Evolutionary conservation across 2,888 invertebrate genomes (phyloP), one percentile per base, ranked within the genome.

Genomic region (Rhaphigaster nebulosa): DNA sequence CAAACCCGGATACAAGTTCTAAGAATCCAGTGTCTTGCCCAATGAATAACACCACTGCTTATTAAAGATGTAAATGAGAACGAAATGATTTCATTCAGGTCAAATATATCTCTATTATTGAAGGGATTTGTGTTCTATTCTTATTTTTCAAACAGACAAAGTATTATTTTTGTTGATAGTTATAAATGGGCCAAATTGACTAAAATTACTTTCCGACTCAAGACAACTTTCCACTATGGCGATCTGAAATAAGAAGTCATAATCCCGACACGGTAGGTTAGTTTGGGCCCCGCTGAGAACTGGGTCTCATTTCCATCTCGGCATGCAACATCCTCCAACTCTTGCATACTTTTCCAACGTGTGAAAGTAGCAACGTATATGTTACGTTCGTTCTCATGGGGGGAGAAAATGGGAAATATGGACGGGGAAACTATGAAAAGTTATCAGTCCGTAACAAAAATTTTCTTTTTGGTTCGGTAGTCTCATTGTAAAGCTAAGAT

Each of bases 391-490:
- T 34, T 76, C 70, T 76, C 70, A 38, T 29, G 34, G 1, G 23
- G 70, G 38, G 70, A 76, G 70, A 76, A 76, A 76, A 76, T 76
- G 70, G 38, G 23, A 76, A 76, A 76, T 20, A 76, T 76, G 70
- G 70, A 38, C 18, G 20, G 70, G 34, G 70, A 76, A 76, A 76
- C 38, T 38, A 6, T 8, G 20, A 38, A 38, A 70, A 76, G 23
- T 76, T 5, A 76, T 76, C 70, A 65, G 65, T 15, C 29, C 65
- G 65, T 65, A 29, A 65, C 65, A 60, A 60, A 60, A 29, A 29
- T 29, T 29, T 29, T 65, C 29, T 29, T 65, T 18, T 65, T 5
- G 15, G 65, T 65, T 29, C 29, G 29, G 6, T 29, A 65, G 29
- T 65, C 15, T 29, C 12, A 18, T 65, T 29, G 65, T 65, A 29